Evolutionary conservation across 2,113 vertebrate species (phyloP).

Genomic region (Actinemys pallida): DNA sequence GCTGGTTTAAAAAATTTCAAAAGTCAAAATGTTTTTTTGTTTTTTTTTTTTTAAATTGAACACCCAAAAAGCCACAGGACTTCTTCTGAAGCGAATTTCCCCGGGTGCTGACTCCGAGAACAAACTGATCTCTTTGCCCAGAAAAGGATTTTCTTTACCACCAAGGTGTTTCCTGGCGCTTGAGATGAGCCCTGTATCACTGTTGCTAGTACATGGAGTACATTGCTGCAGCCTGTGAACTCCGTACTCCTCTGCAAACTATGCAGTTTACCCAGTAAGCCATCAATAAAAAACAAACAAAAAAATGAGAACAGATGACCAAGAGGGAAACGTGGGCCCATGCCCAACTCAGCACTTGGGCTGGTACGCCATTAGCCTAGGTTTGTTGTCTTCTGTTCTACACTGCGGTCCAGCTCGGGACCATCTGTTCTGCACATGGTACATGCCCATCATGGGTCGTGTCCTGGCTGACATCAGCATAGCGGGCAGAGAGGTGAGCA

Average conservation of each 20-base stretch:
- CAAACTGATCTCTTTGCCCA: background rate
- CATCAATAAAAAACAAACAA: background rate
- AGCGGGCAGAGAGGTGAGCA: background rate
- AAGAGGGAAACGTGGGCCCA: background rate
- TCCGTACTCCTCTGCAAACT: background rate
- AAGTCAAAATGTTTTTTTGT: background rate
- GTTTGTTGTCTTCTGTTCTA: background rate
- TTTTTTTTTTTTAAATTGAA: background rate
- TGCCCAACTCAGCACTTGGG: no score
- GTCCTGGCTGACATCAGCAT: background rate
- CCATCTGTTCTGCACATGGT: no score
- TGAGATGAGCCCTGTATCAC: background rate
- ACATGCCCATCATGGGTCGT: background rate
- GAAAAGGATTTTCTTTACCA: background rate
- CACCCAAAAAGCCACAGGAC: background rate
- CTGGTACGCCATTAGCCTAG: background rate
- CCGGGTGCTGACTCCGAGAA: background rate
- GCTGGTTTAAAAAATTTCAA: background rate
- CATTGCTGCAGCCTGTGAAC: background rate
- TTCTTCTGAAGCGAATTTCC: background rate
- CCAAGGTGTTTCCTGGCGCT: background rate
- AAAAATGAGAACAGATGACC: background rate
- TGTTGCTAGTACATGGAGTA: background rate
- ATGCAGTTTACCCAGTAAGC: background rate
- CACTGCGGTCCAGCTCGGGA: background rate